These are phyloP conservation scores for Malurus splendens DNA, from an alignment of 2,797 vertebrate species.

Conservation along the genomic window DNA sequence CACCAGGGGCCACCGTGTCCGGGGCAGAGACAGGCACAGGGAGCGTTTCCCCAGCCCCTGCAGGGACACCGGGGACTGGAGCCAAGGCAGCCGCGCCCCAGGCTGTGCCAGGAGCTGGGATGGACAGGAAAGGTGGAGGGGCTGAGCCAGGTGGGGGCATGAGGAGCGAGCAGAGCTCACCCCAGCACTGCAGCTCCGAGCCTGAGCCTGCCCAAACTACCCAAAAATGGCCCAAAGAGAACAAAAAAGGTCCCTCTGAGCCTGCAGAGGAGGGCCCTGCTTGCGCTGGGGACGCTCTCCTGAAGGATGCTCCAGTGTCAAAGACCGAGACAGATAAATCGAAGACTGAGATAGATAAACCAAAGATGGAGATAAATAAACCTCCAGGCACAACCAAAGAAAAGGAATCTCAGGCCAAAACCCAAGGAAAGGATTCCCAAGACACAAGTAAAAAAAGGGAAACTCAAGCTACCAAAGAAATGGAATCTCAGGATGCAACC, in stretches of 20 bases:
- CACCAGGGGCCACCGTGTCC: fast-evolving
- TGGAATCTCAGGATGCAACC: fast-evolving
- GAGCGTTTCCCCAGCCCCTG: not conserved
- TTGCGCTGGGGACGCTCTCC: not conserved
- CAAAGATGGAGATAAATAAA: not conserved
- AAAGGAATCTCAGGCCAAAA: not conserved
- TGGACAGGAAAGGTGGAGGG: not conserved
- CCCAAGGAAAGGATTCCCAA: not conserved
- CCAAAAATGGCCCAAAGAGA: not conserved
- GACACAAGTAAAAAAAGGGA: fast-evolving
- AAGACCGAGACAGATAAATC: not conserved
- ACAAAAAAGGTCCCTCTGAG: not conserved
- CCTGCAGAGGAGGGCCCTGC: not conserved
- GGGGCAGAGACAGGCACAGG: not conserved
- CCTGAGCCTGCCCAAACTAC: not conserved
- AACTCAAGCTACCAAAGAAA: fast-evolving
- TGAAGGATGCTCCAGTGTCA: fast-evolving
- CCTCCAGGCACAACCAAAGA: not conserved
- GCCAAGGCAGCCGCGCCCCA: not conserved
- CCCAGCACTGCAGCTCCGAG: not conserved
- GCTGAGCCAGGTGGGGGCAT: not conserved
- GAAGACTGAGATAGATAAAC: not conserved
- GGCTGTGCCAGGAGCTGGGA: not conserved
- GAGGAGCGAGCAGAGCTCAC: not conserved
- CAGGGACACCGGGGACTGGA: not conserved